Percentiles rank a stretch among this genome's conserved stretches.
Evolutionary conservation across 2,113 vertebrate genomes (phyloP).

Genomic region (Salvator merianae): DNA sequence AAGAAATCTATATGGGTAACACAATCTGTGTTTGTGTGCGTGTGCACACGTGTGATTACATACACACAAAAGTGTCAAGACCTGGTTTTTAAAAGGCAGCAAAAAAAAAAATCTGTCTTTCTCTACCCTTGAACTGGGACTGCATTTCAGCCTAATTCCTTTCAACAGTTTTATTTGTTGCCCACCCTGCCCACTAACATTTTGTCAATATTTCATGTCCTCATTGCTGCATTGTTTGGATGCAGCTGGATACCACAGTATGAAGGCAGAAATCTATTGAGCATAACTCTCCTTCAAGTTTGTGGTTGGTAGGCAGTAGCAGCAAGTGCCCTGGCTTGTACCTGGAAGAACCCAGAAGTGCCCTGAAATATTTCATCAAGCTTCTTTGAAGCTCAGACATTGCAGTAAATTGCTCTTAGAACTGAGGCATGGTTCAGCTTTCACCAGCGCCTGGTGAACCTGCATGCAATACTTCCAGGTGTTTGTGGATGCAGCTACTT

Average conservation of each 20-base stretch:
- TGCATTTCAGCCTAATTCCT: background rate
- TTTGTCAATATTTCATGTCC: background rate
- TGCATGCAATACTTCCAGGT: no score
- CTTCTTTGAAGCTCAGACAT: no score
- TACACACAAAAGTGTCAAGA: background rate
- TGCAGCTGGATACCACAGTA: background rate
- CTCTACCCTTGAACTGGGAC: background rate
- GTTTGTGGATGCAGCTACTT: no score
- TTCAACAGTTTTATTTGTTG: constrained; percentile 6
- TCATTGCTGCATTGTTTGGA: background rate
- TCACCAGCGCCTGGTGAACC: no score
- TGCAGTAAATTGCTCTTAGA: no score
- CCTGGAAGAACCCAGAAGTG: no score
- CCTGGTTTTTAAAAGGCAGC: background rate
- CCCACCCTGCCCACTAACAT: background rate
- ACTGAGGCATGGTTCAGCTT: no score
- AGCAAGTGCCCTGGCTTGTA: no score
- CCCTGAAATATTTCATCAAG: no score
- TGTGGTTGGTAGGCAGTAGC: background rate
- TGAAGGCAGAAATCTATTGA: background rate
- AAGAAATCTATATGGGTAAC: constrained; percentile 40
- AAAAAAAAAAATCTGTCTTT: background rate
- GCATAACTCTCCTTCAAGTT: background rate
- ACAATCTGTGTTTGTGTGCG: background rate
- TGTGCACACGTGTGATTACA: background rate